Evolutionary conservation across 2,797 vertebrate species (phyloP).

Genomic region (Anguilla megastoma): DNA sequence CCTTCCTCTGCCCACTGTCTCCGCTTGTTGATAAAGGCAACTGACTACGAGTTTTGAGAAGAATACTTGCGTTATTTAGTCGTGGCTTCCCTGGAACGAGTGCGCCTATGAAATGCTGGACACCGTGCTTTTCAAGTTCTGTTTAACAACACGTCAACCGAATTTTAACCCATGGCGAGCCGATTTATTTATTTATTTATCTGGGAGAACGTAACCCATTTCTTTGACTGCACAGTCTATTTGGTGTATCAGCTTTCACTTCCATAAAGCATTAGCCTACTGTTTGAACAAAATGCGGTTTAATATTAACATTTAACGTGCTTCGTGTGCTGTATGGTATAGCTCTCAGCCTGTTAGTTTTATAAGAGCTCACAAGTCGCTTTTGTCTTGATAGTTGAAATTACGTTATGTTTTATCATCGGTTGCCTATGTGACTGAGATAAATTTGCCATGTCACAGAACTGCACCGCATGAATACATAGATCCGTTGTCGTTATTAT

Average conservation of each 20-base stretch:
- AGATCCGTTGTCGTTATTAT: neutral
- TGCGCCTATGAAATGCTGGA: constrained; percentile 17
- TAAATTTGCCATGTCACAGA: neutral
- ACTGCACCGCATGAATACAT: neutral
- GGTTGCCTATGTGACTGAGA: neutral
- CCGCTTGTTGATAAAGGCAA: neutral
- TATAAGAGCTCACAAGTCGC: neutral
- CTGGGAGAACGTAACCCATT: neutral
- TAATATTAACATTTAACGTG: neutral
- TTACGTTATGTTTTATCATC: neutral
- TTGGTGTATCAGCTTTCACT: too few species aligned
- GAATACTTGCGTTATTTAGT: constrained; percentile 7
- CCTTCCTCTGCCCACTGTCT: neutral
- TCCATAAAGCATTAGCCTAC: neutral
- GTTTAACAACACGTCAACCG: constrained; percentile 20
- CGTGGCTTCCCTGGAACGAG: neutral
- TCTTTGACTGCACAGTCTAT: neutral
- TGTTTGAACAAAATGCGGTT: neutral
- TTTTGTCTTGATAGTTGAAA: neutral
- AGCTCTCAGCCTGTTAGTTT: neutral
- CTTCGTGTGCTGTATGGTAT: neutral
- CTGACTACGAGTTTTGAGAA: constrained; percentile 5
- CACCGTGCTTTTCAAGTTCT: constrained; percentile 3
- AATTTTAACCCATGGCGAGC: constrained; percentile 18
- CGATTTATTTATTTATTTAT: neutral